Evolutionary conservation across 2,888 invertebrate species (phyloP).

Genomic region (Harpalus rubripes): DNA sequence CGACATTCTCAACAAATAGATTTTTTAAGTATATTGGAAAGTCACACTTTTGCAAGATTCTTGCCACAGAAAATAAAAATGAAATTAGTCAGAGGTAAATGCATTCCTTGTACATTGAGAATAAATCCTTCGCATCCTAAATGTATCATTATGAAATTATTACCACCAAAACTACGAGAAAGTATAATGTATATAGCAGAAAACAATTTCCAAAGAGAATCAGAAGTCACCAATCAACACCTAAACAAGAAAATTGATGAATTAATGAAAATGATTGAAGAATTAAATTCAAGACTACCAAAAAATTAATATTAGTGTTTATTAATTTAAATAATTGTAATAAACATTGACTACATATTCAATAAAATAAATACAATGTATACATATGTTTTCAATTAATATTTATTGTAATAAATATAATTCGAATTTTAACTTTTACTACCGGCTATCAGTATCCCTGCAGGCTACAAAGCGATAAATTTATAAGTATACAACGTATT

Average conservation of each 20-base stretch:
- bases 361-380: constrained; percentile 56
- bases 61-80: constrained; percentile 35
- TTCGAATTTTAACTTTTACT: no score
- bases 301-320: constrained; percentile 33
- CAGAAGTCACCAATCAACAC: constrained; percentile 39
- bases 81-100: constrained; percentile 34
- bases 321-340: constrained; percentile 19
- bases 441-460: no score
- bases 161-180: constrained; percentile 39
- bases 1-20: constrained; percentile 80
- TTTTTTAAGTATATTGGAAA: constrained; percentile 72
- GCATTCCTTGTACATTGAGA: constrained; percentile 15
- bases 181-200: constrained; percentile 54
- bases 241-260: constrained; percentile 54
- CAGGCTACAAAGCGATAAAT: no score
- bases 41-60: constrained; percentile 40
- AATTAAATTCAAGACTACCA: constrained; percentile 38
- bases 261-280: constrained; percentile 54
- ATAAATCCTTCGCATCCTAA: constrained; percentile 60
- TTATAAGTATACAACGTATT: no score
- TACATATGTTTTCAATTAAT: constrained; percentile 11
- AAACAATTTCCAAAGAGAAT: constrained; percentile 44
- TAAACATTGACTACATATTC: constrained; percentile 30
- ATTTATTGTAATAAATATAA: no score
- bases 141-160: constrained; percentile 28